Conservation (phyloP, 1,140 invertebrate species). For the Panulirus ornatus region DNA sequence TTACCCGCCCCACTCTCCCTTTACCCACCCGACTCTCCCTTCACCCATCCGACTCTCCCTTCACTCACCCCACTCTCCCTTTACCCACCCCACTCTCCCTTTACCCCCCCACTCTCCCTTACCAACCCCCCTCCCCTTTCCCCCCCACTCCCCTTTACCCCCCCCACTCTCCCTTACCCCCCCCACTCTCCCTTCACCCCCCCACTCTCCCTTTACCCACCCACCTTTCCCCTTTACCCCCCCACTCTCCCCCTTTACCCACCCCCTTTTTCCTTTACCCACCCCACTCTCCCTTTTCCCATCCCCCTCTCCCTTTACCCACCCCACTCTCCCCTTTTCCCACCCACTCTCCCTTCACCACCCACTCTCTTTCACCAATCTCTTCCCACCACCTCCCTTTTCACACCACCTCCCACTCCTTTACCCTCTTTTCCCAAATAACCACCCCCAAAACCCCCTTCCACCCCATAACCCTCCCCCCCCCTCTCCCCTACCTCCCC, state of each 20-base stretch:
- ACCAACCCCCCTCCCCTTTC: constrained; percentile 6
- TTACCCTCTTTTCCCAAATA: constrained; percentile 9
- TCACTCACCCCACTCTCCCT: constrained; percentile 18
- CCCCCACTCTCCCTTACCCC: constrained; percentile 15
- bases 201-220: constrained; percentile 2
- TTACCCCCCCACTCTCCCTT: constrained; percentile 10
- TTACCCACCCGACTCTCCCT: neutral
- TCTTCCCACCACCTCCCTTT: neutral
- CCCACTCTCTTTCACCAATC: neutral
- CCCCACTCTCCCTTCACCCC: neutral
- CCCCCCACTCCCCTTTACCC: constrained; percentile 19
- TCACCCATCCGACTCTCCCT: neutral
- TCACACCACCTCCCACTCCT: neutral
- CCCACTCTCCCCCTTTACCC: constrained; percentile 20
- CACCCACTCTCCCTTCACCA: neutral
- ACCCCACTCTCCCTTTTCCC: constrained; percentile 18
- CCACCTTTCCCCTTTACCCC: neutral
- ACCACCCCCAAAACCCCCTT: too few species aligned
- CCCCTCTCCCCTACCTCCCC: neutral
- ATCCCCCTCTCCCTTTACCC: constrained; percentile 14
- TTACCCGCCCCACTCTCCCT: neutral
- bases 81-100: neutral
- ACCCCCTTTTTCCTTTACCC: constrained; percentile 1
- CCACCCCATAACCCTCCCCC: neutral
- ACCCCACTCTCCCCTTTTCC: neutral